Evolutionary conservation across 2,888 invertebrate genomes (phyloP).

Genomic region (Ephialtes manifestator): DNA sequence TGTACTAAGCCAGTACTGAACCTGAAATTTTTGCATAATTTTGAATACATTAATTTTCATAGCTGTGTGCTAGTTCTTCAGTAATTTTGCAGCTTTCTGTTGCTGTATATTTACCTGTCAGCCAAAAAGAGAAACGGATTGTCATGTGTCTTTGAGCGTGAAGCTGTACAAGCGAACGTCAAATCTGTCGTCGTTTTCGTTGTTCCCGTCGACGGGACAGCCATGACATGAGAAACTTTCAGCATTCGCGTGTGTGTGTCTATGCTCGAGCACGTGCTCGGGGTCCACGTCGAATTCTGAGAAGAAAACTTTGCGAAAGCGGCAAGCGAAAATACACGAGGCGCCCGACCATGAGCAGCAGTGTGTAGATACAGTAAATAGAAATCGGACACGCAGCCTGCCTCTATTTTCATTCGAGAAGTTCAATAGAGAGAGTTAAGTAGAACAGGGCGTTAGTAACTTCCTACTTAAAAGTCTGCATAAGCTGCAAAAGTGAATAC

Average conservation of each 20-base stretch:
- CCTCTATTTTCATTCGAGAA: background rate
- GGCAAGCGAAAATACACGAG: slow-evolving; percentile 28
- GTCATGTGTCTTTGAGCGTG: slow-evolving; percentile 1
- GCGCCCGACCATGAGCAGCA: background rate
- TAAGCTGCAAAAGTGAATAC: too few relatives aligned
- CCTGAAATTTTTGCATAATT: background rate
- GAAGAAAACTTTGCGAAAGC: slow-evolving; percentile 42
- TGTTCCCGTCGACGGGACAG: slow-evolving; percentile 36
- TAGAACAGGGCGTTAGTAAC: too few relatives aligned
- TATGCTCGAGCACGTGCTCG: slow-evolving; percentile 49
- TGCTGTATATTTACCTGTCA: background rate
- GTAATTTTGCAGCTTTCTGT: background rate
- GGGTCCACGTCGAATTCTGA: slow-evolving; percentile 48
- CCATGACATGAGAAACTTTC: slow-evolving; percentile 26
- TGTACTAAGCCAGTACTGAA: too few relatives aligned
- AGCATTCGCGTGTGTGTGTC: background rate
- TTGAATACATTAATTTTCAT: background rate
- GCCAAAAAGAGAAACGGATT: background rate
- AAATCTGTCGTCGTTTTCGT: slow-evolving; percentile 19
- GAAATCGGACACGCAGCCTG: background rate
- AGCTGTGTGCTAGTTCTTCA: background rate
- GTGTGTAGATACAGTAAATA: background rate
- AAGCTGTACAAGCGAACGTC: slow-evolving; percentile 18
- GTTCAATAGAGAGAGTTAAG: too few relatives aligned
- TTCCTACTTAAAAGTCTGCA: too few relatives aligned